Percentiles rank a stretch among this genome's conserved stretches.
Evolutionary conservation across 2,888 invertebrate genomes (phyloP).

Genomic region (Monopis laevigella): DNA sequence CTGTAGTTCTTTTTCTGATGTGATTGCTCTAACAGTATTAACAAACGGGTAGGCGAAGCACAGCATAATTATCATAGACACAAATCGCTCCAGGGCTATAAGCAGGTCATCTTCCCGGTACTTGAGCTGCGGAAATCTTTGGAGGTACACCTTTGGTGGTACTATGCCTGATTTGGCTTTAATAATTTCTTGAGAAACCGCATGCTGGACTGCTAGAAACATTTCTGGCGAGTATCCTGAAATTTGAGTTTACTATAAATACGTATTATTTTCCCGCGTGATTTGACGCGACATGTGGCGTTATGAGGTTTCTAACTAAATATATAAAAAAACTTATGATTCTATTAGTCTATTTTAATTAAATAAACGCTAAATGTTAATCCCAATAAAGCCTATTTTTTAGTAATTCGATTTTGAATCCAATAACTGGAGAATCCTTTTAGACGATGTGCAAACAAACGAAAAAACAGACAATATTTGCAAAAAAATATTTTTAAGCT

Average conservation of each 20-base stretch:
- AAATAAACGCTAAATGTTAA: too few relatives aligned
- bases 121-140: slow-evolving; percentile 77
- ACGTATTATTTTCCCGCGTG: too few relatives aligned
- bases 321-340: too few relatives aligned
- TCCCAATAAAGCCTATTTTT: too few relatives aligned
- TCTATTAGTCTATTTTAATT: too few relatives aligned
- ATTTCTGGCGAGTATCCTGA: slow-evolving; percentile 54
- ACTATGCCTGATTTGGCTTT: slow-evolving; percentile 42
- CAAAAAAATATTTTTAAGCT: too few relatives aligned
- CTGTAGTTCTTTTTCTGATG: slow-evolving; percentile 80
- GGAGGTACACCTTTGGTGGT: slow-evolving; percentile 57
- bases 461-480: too few relatives aligned
- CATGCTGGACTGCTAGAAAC: slow-evolving; percentile 53
- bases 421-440: too few relatives aligned
- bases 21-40: slow-evolving; percentile 79
- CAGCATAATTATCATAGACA: slow-evolving; percentile 82
- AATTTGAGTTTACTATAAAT: slow-evolving; percentile 18
- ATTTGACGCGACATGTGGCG: too few relatives aligned
- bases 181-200: slow-evolving; percentile 50
- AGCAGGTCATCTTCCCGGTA: slow-evolving; percentile 77
- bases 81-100: slow-evolving; percentile 72
- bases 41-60: slow-evolving; percentile 85
- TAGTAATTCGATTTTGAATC: too few relatives aligned
- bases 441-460: too few relatives aligned
- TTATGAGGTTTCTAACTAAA: too few relatives aligned